These are phyloP conservation scores for Myiotriccus ornatus DNA, from an alignment of 2,797 vertebrate genomes.

Conservation along the genomic window DNA sequence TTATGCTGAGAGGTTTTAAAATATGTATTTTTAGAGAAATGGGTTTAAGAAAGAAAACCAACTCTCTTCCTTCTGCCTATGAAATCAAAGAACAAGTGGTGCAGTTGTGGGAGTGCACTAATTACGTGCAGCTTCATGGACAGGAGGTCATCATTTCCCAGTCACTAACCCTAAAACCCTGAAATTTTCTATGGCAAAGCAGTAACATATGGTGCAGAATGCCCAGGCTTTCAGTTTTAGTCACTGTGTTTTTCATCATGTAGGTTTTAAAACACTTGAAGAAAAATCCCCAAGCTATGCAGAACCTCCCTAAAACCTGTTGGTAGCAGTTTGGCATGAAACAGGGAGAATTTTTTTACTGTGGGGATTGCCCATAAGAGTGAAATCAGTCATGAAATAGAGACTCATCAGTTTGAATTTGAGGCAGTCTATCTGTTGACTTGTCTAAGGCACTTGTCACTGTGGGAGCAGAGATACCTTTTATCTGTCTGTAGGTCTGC, in stretches of 20 bases:
- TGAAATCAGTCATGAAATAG: conserved; percentile 34
- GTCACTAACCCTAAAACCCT: not conserved
- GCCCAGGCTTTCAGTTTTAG: conserved; percentile 23
- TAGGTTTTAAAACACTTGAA: conserved; percentile 39
- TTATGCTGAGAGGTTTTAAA: not conserved
- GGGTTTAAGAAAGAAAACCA: not conserved
- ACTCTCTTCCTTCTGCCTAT: not conserved
- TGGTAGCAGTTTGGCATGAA: conserved; percentile 25
- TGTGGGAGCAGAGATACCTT: not conserved
- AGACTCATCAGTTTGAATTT: not conserved
- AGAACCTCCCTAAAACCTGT: conserved; percentile 16
- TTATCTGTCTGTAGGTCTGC: not conserved
- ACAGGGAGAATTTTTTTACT: conserved; percentile 7
- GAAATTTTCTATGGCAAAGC: not conserved
- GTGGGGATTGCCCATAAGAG: conserved; percentile 40
- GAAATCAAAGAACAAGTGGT: not conserved
- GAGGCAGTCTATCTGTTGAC: not conserved
- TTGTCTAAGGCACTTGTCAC: not conserved
- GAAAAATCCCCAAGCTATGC: conserved; percentile 35
- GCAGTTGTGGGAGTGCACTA: not conserved
- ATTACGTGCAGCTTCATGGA: not conserved
- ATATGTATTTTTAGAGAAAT: not conserved
- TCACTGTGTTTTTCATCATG: not conserved
- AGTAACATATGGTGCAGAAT: conserved; percentile 1
- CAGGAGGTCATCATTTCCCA: conserved; percentile 11